Conservation (phyloP, 2,797 vertebrate species). For the Chloroceryle amazona region DNA sequence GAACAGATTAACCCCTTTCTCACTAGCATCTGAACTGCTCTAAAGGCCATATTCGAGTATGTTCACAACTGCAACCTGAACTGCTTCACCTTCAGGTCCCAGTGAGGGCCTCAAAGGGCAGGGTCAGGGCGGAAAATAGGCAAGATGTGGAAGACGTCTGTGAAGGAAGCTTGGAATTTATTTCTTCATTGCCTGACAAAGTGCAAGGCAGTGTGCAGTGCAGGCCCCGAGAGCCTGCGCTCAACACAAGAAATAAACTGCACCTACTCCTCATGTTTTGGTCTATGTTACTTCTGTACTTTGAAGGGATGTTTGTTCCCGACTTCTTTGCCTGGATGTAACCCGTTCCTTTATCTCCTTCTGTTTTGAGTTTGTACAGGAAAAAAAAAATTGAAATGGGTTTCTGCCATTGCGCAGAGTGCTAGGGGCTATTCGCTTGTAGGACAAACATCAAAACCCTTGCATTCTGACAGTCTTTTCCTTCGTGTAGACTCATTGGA, state of each 20-base stretch:
- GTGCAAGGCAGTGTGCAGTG: accelerated
- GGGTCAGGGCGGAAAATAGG: background rate
- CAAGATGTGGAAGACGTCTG: background rate
- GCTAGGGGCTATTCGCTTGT: background rate
- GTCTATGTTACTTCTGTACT: background rate
- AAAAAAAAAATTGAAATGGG: background rate
- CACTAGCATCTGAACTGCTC: background rate
- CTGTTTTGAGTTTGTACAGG: background rate
- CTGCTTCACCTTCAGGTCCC: background rate
- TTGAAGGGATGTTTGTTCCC: background rate
- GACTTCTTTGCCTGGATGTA: background rate
- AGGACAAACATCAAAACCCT: background rate
- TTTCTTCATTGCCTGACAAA: background rate
- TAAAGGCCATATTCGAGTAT: background rate
- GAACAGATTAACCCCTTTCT: conserved; percentile 5
- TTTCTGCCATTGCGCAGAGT: background rate
- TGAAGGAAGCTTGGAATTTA: background rate
- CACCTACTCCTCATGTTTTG: background rate
- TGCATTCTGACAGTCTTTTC: background rate
- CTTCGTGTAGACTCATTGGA: background rate
- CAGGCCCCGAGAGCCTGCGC: background rate
- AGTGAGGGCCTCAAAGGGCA: background rate
- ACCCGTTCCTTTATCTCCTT: background rate
- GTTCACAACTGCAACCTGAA: background rate
- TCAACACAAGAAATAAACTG: background rate